Percentiles rank a stretch among this genome's conserved stretches.
phyloP scores from a whole-genome alignment of 2,113 vertebrate species.

The Cyanistes caeruleus region DNA sequence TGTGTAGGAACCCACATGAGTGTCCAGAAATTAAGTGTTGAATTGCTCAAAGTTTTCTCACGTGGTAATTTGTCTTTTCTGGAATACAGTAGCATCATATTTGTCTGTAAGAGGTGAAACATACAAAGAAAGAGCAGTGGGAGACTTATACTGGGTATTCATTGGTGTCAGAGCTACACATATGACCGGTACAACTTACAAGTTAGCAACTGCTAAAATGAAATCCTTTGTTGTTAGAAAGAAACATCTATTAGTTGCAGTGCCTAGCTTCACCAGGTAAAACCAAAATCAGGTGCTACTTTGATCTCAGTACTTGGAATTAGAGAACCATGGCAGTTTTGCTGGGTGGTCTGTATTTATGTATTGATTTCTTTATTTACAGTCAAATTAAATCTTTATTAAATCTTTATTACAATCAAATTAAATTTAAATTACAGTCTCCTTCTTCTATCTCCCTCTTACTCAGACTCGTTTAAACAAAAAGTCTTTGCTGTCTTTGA shows the following conservation, averaged over 20 bases:
- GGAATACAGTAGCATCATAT: not conserved
- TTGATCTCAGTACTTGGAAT: not conserved
- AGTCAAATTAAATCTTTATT: not conserved
- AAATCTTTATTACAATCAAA: too few relatives aligned
- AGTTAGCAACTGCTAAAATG: not conserved
- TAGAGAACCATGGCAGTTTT: not conserved
- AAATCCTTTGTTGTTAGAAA: not conserved
- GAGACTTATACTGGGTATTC: not conserved
- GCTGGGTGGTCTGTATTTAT: constrained; percentile 38
- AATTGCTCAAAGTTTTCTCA: not conserved
- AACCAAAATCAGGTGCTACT: not conserved
- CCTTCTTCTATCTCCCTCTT: not conserved
- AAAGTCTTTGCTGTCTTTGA: not conserved
- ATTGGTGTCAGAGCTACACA: not conserved
- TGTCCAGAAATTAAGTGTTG: not conserved
- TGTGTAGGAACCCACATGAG: not conserved
- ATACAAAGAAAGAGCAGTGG: not conserved
- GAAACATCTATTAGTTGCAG: not conserved
- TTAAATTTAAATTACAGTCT: not conserved
- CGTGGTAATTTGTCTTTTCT: not conserved
- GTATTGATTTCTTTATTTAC: constrained; percentile 17
- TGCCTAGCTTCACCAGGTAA: not conserved
- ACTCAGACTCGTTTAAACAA: constrained; percentile 17
- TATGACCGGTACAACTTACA: not conserved
- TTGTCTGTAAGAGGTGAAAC: not conserved